A percentile compares a stretch with the other conserved stretches of the same genome.
Evolutionary conservation across 2,113 vertebrate species (phyloP).

Genomic region (Xenus cinereus): DNA sequence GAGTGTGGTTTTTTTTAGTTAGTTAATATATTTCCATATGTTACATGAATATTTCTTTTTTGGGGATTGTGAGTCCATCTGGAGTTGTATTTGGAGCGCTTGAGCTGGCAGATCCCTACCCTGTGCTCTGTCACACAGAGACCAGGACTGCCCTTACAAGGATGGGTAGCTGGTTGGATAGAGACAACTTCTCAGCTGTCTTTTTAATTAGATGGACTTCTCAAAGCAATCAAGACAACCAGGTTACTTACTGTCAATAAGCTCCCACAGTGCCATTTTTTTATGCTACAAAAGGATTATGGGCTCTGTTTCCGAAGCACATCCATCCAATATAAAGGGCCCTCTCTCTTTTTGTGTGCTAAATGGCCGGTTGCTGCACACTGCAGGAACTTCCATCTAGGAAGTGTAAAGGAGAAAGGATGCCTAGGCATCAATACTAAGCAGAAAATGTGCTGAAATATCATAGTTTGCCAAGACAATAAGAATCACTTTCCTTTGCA

Average conservation of each 20-base stretch:
- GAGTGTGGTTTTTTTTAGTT: conserved; percentile 6
- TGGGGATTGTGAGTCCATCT: not conserved
- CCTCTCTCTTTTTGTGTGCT: not conserved
- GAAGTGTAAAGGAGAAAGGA: not conserved
- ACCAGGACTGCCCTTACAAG: not conserved
- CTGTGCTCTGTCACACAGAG: not conserved
- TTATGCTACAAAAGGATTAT: not conserved
- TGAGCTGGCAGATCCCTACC: not conserved
- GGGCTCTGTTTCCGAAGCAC: not conserved
- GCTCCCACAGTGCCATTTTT: not conserved
- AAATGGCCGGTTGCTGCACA: not conserved
- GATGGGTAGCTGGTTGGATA: not conserved
- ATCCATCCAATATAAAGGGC: not conserved
- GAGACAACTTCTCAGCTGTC: not conserved
- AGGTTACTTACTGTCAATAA: not conserved
- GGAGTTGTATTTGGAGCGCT: not conserved
- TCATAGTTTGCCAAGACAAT: conserved; percentile 3
- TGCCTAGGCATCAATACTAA: not conserved
- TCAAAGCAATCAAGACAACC: not conserved
- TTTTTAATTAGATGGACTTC: not conserved
- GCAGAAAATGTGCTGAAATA: not conserved
- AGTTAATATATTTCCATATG: conserved; percentile 49
- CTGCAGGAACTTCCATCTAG: not conserved
- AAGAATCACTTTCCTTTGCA: conserved; percentile 27
- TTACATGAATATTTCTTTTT: conserved; percentile 41